A percentile compares a stretch with the other conserved stretches of the same genome.
Conservation (phyloP, 2,888 invertebrate species). For the Hylaea fasciaria region DNA sequence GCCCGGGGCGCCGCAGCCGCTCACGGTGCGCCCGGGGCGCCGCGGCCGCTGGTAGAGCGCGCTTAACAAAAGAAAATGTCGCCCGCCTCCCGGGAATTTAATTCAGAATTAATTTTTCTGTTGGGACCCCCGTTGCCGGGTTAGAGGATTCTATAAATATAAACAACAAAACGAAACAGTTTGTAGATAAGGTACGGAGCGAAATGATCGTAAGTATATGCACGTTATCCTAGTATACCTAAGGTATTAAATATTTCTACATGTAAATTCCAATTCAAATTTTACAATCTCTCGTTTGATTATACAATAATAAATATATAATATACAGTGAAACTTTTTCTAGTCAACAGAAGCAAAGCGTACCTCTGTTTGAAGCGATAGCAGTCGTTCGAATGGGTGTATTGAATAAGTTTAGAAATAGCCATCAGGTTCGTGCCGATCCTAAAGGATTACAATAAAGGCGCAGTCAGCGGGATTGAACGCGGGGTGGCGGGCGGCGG, state of each 20-base stretch:
- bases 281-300: too few species aligned
- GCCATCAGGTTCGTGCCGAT: background rate
- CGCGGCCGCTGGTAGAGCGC: conserved; percentile 17
- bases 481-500: background rate
- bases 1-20: background rate
- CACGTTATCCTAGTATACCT: background rate
- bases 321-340: too few species aligned
- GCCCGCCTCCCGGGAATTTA: conserved; percentile 18
- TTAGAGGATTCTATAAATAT: background rate
- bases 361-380: background rate
- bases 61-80: conserved; percentile 15
- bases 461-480: background rate
- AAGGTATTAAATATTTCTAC: background rate
- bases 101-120: conserved; percentile 27
- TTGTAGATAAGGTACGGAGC: background rate
- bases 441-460: conserved; percentile 3
- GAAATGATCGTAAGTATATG: background rate
- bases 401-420: background rate
- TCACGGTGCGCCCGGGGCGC: conserved; percentile 5
- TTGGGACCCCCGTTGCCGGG: too few species aligned
- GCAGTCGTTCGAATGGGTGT: background rate
- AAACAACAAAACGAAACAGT: background rate
- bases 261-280: too few species aligned
- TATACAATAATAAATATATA: too few species aligned
- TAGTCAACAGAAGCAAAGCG: too few species aligned